Percentiles rank a stretch among this genome's conserved stretches.
These are phyloP conservation scores for Camponotus floridanus DNA, from an alignment of 1,140 invertebrate genomes.

Conservation along the genomic window DNA sequence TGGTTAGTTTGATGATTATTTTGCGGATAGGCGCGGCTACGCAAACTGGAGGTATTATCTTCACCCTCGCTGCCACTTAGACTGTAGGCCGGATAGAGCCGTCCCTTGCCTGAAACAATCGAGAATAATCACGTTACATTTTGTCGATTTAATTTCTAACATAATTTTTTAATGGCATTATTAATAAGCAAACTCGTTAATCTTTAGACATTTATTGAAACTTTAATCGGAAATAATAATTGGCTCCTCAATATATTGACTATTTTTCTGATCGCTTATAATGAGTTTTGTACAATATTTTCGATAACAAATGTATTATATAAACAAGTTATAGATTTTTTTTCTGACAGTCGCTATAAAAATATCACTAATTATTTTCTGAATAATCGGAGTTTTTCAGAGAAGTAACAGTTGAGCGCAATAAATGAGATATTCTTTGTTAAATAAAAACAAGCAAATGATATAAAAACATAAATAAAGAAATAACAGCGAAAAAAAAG, in stretches of 20 bases:
- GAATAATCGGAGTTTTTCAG: too few relatives aligned
- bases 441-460: too few relatives aligned
- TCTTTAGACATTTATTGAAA: not conserved
- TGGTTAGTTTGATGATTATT: slow-evolving; percentile 80
- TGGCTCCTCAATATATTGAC: not conserved
- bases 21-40: slow-evolving; percentile 80
- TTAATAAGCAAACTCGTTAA: not conserved
- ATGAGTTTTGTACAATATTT: too few relatives aligned
- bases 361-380: too few relatives aligned
- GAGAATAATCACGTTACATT: not conserved
- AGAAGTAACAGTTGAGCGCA: too few relatives aligned
- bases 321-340: too few relatives aligned
- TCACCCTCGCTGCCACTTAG: slow-evolving; percentile 89
- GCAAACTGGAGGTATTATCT: slow-evolving; percentile 85
- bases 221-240: not conserved
- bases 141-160: not conserved
- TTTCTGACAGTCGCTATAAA: too few relatives aligned
- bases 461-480: too few relatives aligned
- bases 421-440: too few relatives aligned
- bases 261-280: too few relatives aligned
- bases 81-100: slow-evolving; percentile 90
- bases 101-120: slow-evolving; percentile 88
- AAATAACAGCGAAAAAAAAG: too few relatives aligned
- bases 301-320: too few relatives aligned
- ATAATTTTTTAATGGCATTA: not conserved